Evolutionary conservation across 2,888 invertebrate genomes (phyloP).

Genomic region (Diaperis boleti): DNA sequence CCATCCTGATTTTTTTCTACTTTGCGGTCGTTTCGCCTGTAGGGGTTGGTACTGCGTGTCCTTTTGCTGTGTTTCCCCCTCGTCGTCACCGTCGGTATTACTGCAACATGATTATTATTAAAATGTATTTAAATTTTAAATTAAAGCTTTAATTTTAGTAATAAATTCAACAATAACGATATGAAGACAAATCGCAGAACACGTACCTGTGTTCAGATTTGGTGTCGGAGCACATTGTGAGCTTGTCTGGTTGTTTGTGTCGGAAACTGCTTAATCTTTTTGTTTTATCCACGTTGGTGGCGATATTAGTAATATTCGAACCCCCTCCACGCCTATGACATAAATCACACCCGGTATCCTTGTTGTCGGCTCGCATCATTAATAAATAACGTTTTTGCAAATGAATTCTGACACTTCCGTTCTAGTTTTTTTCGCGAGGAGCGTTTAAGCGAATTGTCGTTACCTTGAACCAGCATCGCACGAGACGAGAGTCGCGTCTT

Average conservation of each 20-base stretch:
- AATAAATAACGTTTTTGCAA: constrained; percentile 55
- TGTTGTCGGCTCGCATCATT: constrained; percentile 39
- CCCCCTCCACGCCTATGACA: constrained; percentile 52
- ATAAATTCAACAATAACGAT: neutral
- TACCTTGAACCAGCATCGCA: constrained; percentile 17
- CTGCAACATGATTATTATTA: too few species aligned
- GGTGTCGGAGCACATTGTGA: constrained; percentile 51
- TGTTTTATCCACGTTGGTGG: constrained; percentile 50
- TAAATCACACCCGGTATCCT: constrained; percentile 38
- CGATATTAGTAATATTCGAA: constrained; percentile 49
- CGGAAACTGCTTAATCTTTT: constrained; percentile 50
- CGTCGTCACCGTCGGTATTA: constrained; percentile 48
- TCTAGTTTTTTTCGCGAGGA: constrained; percentile 49
- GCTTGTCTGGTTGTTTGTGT: constrained; percentile 27
- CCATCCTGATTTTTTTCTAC: constrained; percentile 40
- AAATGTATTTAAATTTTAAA: too few species aligned
- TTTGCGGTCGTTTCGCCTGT: constrained; percentile 35
- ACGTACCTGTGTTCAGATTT: constrained; percentile 49
- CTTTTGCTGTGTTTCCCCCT: constrained; percentile 39
- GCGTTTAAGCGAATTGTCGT: constrained; percentile 27
- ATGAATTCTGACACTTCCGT: constrained; percentile 55
- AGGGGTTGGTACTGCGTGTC: constrained; percentile 47
- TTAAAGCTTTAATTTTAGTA: too few species aligned
- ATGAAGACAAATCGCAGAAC: neutral
- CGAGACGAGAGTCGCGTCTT: constrained; percentile 4